Base-by-base conservation (phyloP, 2,888 invertebrate genomes). In the Siphlonurus alternatus region DNA sequence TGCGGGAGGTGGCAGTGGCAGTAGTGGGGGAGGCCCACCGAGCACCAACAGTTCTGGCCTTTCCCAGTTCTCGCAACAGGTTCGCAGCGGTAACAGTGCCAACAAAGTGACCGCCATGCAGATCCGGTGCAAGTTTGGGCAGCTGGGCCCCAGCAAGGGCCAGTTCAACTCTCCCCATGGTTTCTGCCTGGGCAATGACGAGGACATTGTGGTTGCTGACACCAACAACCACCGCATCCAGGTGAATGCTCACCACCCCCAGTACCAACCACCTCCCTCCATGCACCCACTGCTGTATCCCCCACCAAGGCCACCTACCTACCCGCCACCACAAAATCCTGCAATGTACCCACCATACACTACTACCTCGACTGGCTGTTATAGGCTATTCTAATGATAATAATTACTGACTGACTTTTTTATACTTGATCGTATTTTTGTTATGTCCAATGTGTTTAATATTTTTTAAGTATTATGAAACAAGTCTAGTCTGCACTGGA, bases 131-230 rank as follows among this genome's bases (percentile, higher is more conserved):
- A 95, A 95, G 77, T 96, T 96, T 76, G 96, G 96, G 15, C 92
- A 93, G 71, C 80, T 96, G 68, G 96, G 96, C 25, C 89, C 93
- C 25, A 88, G 88, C 67, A 93, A 93, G 74, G 90, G 92, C 22
- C 95, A 96, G 77, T 96, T 97, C 73, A 95, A 94, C 77, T 95
- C 96, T 0, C 96, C 96, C 0, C 96, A 97, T 76, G 96, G 96
- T 60, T 97, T 97, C 76, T 97, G 96, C 73, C 81, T 97, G 67
- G 95, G 96, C 51, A 83, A 88, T 63, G 94, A 95, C 72, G 95
- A 96, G 75, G 95, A 96, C 73, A 95, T 97, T 69, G 90, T 96
- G 71, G 95, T 96, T 23, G 96, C 95, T 56, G 93, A 96, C 75
- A 96, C 96, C 2, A 94, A 96, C 75, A 96, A 96, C 76, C 96